Percentiles rank a stretch among this genome's conserved stretches.
phyloP scores from a whole-genome alignment of 2,888 invertebrate genomes.

The Lycaena phlaeas region DNA sequence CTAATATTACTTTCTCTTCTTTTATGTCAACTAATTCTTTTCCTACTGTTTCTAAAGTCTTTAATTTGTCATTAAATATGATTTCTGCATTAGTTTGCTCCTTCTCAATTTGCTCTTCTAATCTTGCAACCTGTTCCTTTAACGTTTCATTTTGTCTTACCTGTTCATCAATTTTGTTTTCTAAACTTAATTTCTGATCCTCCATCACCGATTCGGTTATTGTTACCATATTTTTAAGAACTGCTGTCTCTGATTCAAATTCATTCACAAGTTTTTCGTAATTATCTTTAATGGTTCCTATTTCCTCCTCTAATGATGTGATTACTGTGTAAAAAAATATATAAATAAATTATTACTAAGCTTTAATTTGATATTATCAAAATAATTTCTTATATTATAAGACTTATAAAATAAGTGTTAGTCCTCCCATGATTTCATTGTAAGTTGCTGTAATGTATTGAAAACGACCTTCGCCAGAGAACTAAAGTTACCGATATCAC shows the following conservation, averaged over 20 bases:
- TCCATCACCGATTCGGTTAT: conserved; percentile 20
- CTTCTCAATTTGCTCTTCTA: conserved; percentile 22
- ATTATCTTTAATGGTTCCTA: conserved; percentile 9
- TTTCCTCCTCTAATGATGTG: background rate
- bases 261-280: background rate
- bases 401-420: no score
- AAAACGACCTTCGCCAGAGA: no score
- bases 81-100: conserved; percentile 22
- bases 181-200: conserved; percentile 35
- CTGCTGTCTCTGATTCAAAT: background rate
- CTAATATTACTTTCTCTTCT: no score
- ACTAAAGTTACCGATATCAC: no score
- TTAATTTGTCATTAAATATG: background rate
- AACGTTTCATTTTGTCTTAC: conserved; percentile 29
- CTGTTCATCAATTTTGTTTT: conserved; percentile 32
- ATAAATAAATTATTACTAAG: no score
- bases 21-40: no score
- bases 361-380: no score
- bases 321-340: background rate
- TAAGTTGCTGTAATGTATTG: no score
- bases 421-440: no score
- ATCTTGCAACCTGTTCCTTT: conserved; percentile 26
- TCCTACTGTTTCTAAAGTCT: no score
- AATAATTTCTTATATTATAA: no score
- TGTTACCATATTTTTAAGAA: conserved; percentile 2